Evolutionary conservation across 2,797 vertebrate species (phyloP).

Genomic region (Pelodytes ibericus): DNA sequence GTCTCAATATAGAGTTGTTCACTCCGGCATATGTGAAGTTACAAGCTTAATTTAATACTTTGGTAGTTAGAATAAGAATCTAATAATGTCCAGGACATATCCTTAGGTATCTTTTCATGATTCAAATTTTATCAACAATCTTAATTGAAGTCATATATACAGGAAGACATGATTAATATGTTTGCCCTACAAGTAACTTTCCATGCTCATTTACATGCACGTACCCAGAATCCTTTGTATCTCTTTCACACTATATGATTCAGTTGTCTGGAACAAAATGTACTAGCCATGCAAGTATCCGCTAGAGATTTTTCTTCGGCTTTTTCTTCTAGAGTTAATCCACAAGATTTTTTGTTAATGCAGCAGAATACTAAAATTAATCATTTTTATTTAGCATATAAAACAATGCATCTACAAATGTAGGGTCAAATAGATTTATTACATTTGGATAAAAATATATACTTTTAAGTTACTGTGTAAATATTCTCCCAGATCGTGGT

Average conservation of each 20-base stretch:
- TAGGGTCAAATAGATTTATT: neutral
- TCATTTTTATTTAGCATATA: neutral
- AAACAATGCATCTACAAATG: neutral
- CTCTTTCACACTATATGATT: conserved; percentile 21
- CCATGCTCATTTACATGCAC: conserved; percentile 38
- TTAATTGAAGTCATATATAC: conserved; percentile 51
- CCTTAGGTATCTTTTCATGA: conserved; percentile 47
- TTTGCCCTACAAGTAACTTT: conserved; percentile 52
- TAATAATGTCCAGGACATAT: conserved; percentile 44
- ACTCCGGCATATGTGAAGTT: conserved; percentile 28
- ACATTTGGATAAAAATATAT: no score
- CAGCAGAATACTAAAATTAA: conserved; percentile 9
- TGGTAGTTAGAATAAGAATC: conserved; percentile 27
- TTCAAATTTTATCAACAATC: conserved; percentile 54
- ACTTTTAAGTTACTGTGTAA: no score
- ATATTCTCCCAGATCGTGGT: no score
- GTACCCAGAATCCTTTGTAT: conserved; percentile 38
- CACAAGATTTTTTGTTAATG: conserved; percentile 27
- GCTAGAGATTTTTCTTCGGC: neutral
- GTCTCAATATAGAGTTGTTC: conserved; percentile 22
- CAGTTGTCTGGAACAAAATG: conserved; percentile 37
- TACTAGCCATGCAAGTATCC: conserved; percentile 24
- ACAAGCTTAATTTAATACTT: conserved; percentile 41
- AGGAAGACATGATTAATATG: conserved; percentile 45
- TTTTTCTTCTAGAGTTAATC: conserved; percentile 1